Base-by-base conservation (phyloP, 2,797 vertebrate species). In the Graptemys geographica region DNA sequence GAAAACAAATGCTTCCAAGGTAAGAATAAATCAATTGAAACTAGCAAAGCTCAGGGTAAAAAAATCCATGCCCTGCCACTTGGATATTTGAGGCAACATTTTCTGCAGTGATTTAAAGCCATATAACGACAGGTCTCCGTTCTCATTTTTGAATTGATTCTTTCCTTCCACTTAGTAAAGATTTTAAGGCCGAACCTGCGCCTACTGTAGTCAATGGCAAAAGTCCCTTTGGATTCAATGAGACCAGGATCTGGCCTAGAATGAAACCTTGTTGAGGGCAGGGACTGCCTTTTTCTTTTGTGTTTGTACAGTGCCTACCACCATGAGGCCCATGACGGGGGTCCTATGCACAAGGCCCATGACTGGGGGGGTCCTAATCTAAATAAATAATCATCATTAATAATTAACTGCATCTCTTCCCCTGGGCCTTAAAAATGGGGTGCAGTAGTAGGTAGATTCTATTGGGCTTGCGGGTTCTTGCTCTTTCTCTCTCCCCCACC, bases 1-100 rank as follows among this genome's bases (percentile, higher is more conserved):
- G 96, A 96, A 97, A 97, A 97, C 88, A 95, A 97, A 97, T 96
- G 96, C 84, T 95, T 96, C 80, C 87, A 86, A 95, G 55, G 95
- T 57, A 90, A 72, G 96, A 94, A 97, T 97, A 97, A 98, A 98
- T 98, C 97, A 97, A 95, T 87, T 96, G 79, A 97, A 97, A 97
- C 97, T 95, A 98, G 96, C 94, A 95, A 91, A 95, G 96, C 94
- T 95, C 89, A 91, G 90, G 86, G 93, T 90, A 95, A 97, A 96
- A 97, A 97, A 97, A 96, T 92, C 96, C 89, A 97, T 97, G 92
- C 31, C 92, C 90, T 94, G 92, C 80, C 95, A 93, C 95, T 89
- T 83, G 5, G 84, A 92, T 96, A 92, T 96, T 93, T 80, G 84
- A 96, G 92, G 93, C 93, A 94, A 95, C 76, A 84, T 90, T 95